Evolutionary conservation across 2,888 invertebrate species (phyloP).

Genomic region (Sinelater perroti): DNA sequence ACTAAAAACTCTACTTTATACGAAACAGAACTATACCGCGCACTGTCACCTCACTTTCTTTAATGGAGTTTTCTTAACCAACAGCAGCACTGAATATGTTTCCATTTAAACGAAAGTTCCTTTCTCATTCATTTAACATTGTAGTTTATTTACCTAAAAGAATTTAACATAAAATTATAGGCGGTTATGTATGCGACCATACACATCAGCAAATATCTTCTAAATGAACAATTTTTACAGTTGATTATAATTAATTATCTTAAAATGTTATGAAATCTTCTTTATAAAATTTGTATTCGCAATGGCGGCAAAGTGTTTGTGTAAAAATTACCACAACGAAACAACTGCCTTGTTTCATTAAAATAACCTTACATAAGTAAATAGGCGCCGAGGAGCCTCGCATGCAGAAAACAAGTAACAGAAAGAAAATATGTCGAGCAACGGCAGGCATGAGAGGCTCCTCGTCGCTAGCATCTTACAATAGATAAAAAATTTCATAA

Average conservation of each 20-base stretch:
- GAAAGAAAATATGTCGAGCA: background rate
- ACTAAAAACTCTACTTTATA: conserved; percentile 48
- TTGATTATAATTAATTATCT: conserved; percentile 34
- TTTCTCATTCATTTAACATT: conserved; percentile 52
- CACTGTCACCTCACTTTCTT: conserved; percentile 57
- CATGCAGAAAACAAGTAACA: conserved; percentile 37
- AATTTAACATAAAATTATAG: conserved; percentile 57
- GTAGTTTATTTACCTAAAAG: conserved; percentile 54
- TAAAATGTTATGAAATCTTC: conserved; percentile 31
- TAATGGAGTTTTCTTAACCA: conserved; percentile 41
- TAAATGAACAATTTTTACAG: conserved; percentile 51
- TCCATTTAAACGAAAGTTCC: conserved; percentile 52
- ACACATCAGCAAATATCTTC: conserved; percentile 51
- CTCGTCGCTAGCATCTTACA: conserved; percentile 28
- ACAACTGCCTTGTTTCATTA: conserved; percentile 44
- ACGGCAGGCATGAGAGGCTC: conserved; percentile 28
- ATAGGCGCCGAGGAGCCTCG: conserved; percentile 48
- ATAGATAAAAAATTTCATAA: conserved; percentile 35
- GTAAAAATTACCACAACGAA: conserved; percentile 52
- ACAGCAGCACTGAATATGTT: conserved; percentile 39
- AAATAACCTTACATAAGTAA: conserved; percentile 53
- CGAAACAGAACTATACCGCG: conserved; percentile 54
- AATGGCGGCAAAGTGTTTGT: conserved; percentile 44
- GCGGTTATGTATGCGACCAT: conserved; percentile 49
- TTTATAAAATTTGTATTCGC: conserved; percentile 41